Conservation (phyloP, 2,113 vertebrate species). For the Periophthalmodon schlosseri region DNA sequence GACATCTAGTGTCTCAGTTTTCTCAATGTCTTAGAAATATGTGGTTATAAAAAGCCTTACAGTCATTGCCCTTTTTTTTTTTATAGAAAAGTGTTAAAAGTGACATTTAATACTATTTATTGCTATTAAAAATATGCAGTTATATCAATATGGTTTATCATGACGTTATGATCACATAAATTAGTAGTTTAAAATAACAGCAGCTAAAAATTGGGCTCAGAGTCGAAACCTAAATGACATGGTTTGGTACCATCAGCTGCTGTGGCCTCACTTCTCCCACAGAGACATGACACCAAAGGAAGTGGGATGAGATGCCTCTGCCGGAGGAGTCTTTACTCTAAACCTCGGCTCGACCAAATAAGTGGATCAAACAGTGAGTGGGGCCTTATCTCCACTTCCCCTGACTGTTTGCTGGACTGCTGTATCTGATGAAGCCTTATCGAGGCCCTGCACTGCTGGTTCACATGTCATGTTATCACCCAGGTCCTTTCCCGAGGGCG, state of each 20-base stretch:
- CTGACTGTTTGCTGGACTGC: conserved; percentile 70
- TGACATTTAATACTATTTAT: too few species aligned
- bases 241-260: conserved; percentile 21
- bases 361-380: conserved; percentile 69
- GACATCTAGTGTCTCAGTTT: too few species aligned
- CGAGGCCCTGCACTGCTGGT: conserved; percentile 67
- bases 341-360: conserved; percentile 52
- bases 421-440: conserved; percentile 73
- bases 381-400: conserved; percentile 73
- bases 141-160: too few species aligned
- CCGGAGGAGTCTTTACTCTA: conserved; percentile 33
- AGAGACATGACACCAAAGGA: conserved; percentile 59
- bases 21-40: too few species aligned
- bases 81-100: too few species aligned
- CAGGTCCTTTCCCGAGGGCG: conserved; percentile 71
- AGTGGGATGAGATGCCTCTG: conserved; percentile 55
- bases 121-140: too few species aligned
- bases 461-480: conserved; percentile 79
- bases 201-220: too few species aligned
- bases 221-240: background rate
- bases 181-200: too few species aligned
- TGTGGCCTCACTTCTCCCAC: conserved; percentile 27
- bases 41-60: too few species aligned
- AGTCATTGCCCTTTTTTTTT: too few species aligned
- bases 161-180: too few species aligned